These are phyloP conservation scores for Hirudo medicinalis DNA, from an alignment of 1,140 invertebrate species.

Conservation along the genomic window DNA sequence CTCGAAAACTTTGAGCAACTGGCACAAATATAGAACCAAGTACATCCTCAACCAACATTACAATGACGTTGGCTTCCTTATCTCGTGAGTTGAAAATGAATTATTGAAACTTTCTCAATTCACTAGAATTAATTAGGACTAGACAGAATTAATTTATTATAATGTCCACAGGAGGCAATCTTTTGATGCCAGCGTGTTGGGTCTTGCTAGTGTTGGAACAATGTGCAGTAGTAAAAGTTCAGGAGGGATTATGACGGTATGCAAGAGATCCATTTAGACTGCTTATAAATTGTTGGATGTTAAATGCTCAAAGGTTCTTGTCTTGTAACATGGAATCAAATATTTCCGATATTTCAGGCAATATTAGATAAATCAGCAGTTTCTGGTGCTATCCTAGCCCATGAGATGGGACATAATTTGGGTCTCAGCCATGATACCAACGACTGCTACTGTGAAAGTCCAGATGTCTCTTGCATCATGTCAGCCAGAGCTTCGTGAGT, in stretches of 20 bases:
- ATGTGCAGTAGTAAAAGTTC: conserved; percentile 95
- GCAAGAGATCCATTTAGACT: conserved; percentile 7
- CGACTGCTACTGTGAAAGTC: conserved; percentile 49
- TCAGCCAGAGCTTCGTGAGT: conserved; percentile 67
- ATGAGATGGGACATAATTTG: conserved; percentile 98
- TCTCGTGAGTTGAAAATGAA: conserved; percentile 53
- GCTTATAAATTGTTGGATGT: no score
- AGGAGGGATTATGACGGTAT: conserved; percentile 75
- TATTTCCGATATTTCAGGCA: background rate
- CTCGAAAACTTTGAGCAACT: conserved; percentile 72
- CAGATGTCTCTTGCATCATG: conserved; percentile 85
- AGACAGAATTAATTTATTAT: background rate
- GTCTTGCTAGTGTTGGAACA: conserved; percentile 89
- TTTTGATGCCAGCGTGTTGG: conserved; percentile 78
- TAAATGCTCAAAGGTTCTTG: no score
- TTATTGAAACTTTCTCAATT: no score
- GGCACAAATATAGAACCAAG: conserved; percentile 68
- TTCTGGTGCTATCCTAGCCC: conserved; percentile 88
- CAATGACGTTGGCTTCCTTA: conserved; percentile 90
- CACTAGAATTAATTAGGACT: background rate
- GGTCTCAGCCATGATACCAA: conserved; percentile 90
- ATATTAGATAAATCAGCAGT: conserved; percentile 50
- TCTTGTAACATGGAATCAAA: no score
- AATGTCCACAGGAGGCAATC: conserved; percentile 53
- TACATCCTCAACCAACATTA: conserved; percentile 65